Evolutionary conservation across 2,113 vertebrate genomes (phyloP).

Genomic region (Atlantisia rogersi): DNA sequence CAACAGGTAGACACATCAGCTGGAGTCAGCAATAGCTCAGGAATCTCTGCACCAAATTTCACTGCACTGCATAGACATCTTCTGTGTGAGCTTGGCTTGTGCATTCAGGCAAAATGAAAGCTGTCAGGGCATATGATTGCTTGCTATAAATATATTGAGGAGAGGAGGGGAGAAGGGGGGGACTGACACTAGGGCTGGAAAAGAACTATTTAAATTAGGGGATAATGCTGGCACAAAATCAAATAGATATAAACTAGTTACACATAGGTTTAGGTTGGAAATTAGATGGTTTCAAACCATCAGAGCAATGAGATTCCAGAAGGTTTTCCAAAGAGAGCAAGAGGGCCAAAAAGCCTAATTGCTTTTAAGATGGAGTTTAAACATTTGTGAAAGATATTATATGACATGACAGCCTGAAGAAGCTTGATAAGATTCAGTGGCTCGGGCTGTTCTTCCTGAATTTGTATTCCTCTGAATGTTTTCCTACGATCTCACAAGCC

Average conservation of each 20-base stretch:
- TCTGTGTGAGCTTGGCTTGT: slow-evolving; percentile 16
- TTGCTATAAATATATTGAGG: slow-evolving; percentile 43
- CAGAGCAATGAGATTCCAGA: background rate
- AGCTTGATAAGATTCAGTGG: background rate
- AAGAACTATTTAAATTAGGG: slow-evolving; percentile 4
- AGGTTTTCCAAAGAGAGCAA: background rate
- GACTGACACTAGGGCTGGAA: background rate
- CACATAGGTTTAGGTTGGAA: slow-evolving; percentile 13
- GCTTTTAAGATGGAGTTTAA: slow-evolving; percentile 1
- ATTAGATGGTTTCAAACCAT: background rate
- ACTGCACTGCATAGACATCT: background rate
- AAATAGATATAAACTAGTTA: slow-evolving; percentile 16
- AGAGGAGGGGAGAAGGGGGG: background rate
- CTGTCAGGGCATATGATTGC: slow-evolving; percentile 52
- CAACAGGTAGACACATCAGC: slow-evolving; percentile 48
- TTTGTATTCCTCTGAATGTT: background rate
- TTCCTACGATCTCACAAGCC: background rate
- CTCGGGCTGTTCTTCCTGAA: background rate
- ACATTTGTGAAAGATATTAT: background rate
- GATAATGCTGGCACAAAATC: slow-evolving; percentile 15
- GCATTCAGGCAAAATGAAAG: slow-evolving; percentile 51
- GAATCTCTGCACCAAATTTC: slow-evolving; percentile 51
- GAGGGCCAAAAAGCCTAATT: slow-evolving; percentile 5
- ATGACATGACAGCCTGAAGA: background rate
- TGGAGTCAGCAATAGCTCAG: slow-evolving; percentile 41